These are phyloP conservation scores for Trichogramma dendrolimi DNA, from an alignment of 2,888 invertebrate species.

Conservation along the genomic window DNA sequence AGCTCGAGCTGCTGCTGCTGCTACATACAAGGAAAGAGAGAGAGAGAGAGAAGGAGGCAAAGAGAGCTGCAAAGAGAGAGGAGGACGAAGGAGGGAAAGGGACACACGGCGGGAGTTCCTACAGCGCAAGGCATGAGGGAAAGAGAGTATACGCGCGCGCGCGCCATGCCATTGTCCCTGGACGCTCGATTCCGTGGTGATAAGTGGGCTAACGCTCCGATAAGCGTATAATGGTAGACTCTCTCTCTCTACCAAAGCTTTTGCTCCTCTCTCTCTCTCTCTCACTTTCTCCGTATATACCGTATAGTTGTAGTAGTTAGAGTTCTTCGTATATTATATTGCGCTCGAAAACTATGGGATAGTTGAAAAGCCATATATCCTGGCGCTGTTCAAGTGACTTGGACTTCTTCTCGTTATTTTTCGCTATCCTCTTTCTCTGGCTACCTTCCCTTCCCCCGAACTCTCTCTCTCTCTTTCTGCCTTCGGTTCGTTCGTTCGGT, in stretches of 20 bases:
- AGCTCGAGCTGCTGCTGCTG: slow-evolving; percentile 11
- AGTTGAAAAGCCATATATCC: slow-evolving; percentile 30
- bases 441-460: not conserved
- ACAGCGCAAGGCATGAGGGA: not conserved
- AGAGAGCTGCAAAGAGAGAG: no score
- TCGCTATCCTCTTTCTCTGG: not conserved
- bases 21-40: not conserved
- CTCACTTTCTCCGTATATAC: slow-evolving; percentile 3
- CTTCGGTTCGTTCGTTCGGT: not conserved
- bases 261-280: not conserved
- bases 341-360: slow-evolving; percentile 25
- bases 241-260: not conserved
- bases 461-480: not conserved
- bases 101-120: no score
- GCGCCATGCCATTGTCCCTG: slow-evolving; percentile 23
- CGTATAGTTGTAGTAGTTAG: not conserved
- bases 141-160: slow-evolving; percentile 10
- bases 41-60: not conserved
- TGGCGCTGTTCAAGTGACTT: slow-evolving; percentile 23
- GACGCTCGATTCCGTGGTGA: slow-evolving; percentile 28
- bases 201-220: slow-evolving; percentile 26
- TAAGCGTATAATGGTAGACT: slow-evolving; percentile 26
- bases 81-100: no score
- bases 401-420: slow-evolving; percentile 22
- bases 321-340: not conserved